Evolutionary conservation across 1,140 invertebrate species (phyloP).

Genomic region (Aphidius ervi): DNA sequence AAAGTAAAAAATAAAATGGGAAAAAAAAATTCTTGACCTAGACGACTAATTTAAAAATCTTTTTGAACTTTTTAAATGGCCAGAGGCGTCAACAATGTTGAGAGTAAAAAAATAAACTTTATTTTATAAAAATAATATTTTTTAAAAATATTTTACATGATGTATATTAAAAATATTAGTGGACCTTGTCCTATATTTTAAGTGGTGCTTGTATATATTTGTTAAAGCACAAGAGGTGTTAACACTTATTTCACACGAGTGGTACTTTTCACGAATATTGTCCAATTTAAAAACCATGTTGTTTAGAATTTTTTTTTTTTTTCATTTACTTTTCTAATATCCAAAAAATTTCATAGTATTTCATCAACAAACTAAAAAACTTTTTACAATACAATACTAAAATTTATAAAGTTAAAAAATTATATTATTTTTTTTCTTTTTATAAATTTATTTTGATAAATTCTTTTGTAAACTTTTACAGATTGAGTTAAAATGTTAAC

Average conservation of each 20-base stretch:
- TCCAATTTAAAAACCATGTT: constrained; percentile 2
- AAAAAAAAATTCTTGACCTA: constrained; percentile 4
- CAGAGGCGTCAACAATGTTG: background rate
- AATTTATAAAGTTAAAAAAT: too few relatives aligned
- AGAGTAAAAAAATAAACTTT: background rate
- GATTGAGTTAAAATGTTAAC: too few relatives aligned
- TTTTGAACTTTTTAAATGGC: constrained; percentile 11
- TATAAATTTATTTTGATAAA: background rate
- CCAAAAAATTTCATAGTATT: too few relatives aligned
- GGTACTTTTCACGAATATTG: constrained; percentile 6
- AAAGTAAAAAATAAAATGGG: constrained; percentile 1
- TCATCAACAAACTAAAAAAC: too few relatives aligned
- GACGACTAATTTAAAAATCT: constrained; percentile 7
- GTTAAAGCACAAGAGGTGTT: constrained; percentile 5
- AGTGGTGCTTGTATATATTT: constrained; percentile 7
- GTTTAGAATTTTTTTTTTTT: background rate
- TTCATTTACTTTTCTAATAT: background rate
- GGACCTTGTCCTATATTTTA: constrained; percentile 18
- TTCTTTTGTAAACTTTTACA: too few relatives aligned
- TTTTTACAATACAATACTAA: too few relatives aligned
- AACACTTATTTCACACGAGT: constrained; percentile 10
- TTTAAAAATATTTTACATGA: background rate
- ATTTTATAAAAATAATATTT: too few relatives aligned
- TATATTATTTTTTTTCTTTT: background rate
- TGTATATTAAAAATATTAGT: background rate